phyloP scores from a whole-genome alignment of 1,140 invertebrate species.

The Platyura marginata region DNA sequence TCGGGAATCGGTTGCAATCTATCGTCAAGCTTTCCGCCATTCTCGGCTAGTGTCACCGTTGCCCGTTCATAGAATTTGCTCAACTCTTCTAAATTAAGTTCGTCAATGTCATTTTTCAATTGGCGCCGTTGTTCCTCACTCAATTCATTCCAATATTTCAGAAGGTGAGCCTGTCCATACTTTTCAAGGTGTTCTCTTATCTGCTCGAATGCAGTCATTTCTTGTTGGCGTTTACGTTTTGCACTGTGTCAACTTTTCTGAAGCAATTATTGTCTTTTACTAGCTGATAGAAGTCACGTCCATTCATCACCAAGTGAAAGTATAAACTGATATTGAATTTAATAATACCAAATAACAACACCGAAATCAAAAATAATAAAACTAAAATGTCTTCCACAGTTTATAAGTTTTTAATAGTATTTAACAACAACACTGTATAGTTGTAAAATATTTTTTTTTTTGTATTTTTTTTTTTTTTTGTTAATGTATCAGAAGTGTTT shows the following conservation, averaged over 20 bases:
- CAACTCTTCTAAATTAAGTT: conserved; percentile 46
- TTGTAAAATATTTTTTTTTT: background rate
- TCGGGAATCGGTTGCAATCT: conserved; percentile 66
- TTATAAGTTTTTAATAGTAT: background rate
- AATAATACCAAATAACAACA: background rate
- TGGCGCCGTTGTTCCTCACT: conserved; percentile 38
- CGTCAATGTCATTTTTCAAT: conserved; percentile 38
- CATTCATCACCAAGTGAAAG: conserved; percentile 4
- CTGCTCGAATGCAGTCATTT: conserved; percentile 20
- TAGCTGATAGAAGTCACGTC: background rate
- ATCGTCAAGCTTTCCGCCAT: conserved; percentile 51
- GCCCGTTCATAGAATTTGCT: conserved; percentile 45
- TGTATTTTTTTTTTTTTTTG: no score
- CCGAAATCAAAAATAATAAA: background rate
- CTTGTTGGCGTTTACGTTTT: conserved; percentile 6
- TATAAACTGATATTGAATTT: conserved; percentile 1
- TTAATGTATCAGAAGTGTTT: no score
- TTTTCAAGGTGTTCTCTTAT: conserved; percentile 23
- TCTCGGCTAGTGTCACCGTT: conserved; percentile 32
- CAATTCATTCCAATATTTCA: conserved; percentile 67
- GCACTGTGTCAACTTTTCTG: background rate
- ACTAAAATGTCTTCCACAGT: background rate
- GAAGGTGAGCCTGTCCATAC: conserved; percentile 61
- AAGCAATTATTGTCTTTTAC: background rate
- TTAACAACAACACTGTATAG: background rate